Conservation (phyloP, 2,113 vertebrate genomes). For the Hyperoodon ampullatus region DNA sequence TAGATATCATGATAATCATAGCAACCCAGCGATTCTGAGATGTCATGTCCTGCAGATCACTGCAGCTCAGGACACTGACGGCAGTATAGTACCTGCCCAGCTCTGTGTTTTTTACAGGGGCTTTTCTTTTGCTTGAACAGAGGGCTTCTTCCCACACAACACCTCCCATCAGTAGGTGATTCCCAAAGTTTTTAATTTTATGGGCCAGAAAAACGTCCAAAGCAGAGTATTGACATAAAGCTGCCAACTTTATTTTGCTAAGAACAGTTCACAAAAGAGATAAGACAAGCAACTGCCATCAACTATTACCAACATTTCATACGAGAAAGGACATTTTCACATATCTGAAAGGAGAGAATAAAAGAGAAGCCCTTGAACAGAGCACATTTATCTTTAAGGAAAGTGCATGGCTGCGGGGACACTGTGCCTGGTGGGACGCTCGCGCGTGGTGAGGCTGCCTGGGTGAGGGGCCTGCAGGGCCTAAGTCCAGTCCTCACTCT, state of each 20-base stretch:
- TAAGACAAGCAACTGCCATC: background rate
- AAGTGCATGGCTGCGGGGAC: background rate
- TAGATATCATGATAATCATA: conserved; percentile 82
- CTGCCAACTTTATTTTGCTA: conserved; percentile 35
- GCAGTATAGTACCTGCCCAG: conserved; percentile 60
- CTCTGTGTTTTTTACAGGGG: conserved; percentile 42
- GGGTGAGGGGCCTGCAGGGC: background rate
- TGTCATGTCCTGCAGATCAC: conserved; percentile 74
- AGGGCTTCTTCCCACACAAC: background rate
- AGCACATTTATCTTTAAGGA: background rate
- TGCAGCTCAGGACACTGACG: conserved; percentile 62
- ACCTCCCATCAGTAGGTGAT: background rate
- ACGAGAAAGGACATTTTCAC: background rate
- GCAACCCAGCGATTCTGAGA: conserved; percentile 78
- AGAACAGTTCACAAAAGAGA: background rate
- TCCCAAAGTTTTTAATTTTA: background rate
- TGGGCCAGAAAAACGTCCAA: background rate
- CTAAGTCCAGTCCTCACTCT: background rate
- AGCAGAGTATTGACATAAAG: background rate
- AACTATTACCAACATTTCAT: background rate
- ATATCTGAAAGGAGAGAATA: background rate
- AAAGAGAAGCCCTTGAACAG: background rate
- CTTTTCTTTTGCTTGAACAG: conserved; percentile 45
- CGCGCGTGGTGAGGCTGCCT: background rate
- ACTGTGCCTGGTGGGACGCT: background rate